Evolutionary conservation across 2,797 vertebrate genomes (phyloP).

Genomic region (Tympanoctomys barrerae): DNA sequence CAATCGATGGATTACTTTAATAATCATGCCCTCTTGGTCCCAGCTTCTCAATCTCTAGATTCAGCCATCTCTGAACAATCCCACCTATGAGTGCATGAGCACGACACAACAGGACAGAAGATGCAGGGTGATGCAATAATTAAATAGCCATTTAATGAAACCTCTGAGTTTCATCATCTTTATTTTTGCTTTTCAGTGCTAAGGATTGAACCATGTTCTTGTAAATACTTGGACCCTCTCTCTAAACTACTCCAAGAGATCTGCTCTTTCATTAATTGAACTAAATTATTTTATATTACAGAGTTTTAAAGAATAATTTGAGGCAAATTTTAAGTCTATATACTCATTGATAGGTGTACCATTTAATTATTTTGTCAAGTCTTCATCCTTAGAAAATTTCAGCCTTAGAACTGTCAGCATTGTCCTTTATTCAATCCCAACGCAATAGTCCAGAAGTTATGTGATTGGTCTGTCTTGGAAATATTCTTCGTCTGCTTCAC

Average conservation of each 20-base stretch:
- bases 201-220: background rate
- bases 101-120: background rate
- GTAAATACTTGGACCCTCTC: background rate
- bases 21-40: background rate
- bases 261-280: background rate
- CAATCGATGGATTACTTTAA: background rate
- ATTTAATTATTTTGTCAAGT: background rate
- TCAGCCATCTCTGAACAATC: background rate
- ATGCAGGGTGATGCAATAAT: background rate
- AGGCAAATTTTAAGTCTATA: background rate
- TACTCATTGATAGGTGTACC: background rate
- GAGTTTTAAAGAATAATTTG: background rate
- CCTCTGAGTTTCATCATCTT: background rate
- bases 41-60: background rate
- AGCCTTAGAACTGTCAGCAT: background rate
- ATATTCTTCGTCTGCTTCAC: background rate
- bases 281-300: background rate
- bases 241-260: background rate
- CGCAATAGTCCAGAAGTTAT: background rate
- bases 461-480: background rate
- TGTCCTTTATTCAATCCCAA: background rate
- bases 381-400: slow-evolving; percentile 8
- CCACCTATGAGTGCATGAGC: background rate
- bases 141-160: background rate
- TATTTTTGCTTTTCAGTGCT: background rate